Conservation (phyloP, 1,140 invertebrate species). For the Cardiocondyla obscurior region DNA sequence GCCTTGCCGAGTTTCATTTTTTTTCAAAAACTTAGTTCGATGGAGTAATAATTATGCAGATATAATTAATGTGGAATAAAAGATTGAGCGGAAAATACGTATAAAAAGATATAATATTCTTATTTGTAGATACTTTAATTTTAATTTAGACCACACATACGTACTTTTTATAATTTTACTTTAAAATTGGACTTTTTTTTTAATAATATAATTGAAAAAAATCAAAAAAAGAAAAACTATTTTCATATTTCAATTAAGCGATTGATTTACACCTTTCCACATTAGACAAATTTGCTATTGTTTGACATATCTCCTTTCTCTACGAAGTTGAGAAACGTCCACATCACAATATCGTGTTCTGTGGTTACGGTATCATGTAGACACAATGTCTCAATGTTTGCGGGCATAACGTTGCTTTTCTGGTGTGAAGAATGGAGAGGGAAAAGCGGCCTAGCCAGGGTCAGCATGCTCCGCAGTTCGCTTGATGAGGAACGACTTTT, state of each 20-base stretch:
- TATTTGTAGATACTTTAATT: neutral
- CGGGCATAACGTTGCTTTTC: slow-evolving; percentile 10
- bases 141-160: no score
- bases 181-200: neutral
- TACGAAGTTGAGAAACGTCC: neutral
- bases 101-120: neutral
- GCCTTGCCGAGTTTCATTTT: neutral
- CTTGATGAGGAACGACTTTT: neutral
- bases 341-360: neutral
- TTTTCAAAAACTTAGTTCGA: neutral
- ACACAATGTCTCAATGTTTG: slow-evolving; percentile 59
- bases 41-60: neutral
- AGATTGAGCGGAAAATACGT: neutral
- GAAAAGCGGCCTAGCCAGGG: slow-evolving; percentile 10
- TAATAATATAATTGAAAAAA: neutral
- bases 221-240: neutral
- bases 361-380: slow-evolving; percentile 12
- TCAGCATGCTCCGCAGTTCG: slow-evolving; percentile 9
- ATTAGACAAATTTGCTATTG: neutral
- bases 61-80: neutral
- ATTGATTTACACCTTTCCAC: neutral
- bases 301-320: neutral
- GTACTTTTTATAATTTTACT: neutral
- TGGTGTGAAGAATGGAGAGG: slow-evolving; percentile 42
- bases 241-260: neutral